phyloP scores from a whole-genome alignment of 2,797 vertebrate species.

The Phalloptychus januarius region DNA sequence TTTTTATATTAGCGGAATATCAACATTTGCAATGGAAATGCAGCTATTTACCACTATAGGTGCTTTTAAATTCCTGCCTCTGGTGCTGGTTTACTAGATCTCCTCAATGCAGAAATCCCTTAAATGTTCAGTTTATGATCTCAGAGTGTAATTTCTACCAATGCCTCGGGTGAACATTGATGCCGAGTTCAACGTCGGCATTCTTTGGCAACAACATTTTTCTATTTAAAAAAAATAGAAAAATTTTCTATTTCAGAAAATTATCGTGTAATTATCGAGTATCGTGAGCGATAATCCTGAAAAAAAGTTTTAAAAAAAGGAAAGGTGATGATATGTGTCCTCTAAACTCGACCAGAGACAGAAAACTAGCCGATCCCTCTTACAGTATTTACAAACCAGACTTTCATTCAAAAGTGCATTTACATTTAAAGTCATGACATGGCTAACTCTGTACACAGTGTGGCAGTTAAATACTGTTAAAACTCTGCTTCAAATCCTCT shows the following conservation, averaged over 20 bases:
- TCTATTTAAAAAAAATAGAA: background rate
- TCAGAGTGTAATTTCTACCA: background rate
- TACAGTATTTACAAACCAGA: conserved; percentile 38
- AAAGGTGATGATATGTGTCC: background rate
- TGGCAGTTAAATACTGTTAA: conserved; percentile 30
- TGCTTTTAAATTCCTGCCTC: background rate
- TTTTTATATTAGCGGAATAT: too few relatives aligned
- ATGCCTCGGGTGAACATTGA: background rate
- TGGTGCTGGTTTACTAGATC: background rate
- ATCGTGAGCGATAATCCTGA: background rate
- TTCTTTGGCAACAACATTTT: background rate
- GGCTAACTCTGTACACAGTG: conserved; percentile 50
- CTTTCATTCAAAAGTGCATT: conserved; percentile 46
- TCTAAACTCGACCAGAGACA: background rate
- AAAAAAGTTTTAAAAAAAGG: background rate
- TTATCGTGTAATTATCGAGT: too few relatives aligned
- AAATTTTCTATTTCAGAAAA: background rate
- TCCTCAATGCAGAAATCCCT: background rate
- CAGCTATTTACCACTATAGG: too few relatives aligned
- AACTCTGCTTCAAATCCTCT: conserved; percentile 12
- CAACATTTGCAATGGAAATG: too few relatives aligned
- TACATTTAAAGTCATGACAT: conserved; percentile 57
- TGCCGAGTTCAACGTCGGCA: background rate
- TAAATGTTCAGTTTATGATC: background rate
- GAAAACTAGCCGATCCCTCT: conserved; percentile 6